Evolutionary conservation across 2,113 vertebrate species (phyloP), one percentile per base, ranked within the genome.

Genomic region (Toxotes chatareus): DNA sequence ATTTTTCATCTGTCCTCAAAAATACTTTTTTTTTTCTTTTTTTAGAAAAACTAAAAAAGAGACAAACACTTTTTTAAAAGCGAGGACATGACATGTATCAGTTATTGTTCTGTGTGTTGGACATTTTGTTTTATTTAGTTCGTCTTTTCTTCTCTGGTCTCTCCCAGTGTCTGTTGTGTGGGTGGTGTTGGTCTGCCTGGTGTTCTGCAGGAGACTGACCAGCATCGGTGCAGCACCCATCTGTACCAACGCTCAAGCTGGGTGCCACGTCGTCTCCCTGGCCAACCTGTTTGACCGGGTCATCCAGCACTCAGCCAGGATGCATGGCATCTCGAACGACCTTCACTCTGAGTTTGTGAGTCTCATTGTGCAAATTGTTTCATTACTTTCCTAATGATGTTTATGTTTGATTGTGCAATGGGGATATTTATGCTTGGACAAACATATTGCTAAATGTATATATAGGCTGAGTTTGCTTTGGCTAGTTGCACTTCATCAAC

Each of bases 231-330:
- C 89, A 1, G 90, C 85, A 11, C 90, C 95, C 19, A n/a, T 91
- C 67, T 95, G 94, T 57, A 57, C 70, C 16, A 91, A 91, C 1
- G 65, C 57, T 7, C 82, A 88, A 14, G 46, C 83, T 0, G 85
- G 86, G n/a, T 95, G 95, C 82, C 93, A 88, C 6, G 53, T 88
- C 17, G 84, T 94, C 7, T 91, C 93, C 3, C 91, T 96, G 75
- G 89, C 92, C 0, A 91, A 95, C 60, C 93, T 96, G 71, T 96
- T 96, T 49, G 94, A 96, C 64, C 92, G 95, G 49, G 95, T 96
- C 76, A 95, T 96, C 65, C 95, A 95, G 32, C 95, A 96, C 89
- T 96, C 94, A 0, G 92, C 92, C 60, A 90, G 95, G 86, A 94
- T 96, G 87, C 95, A 96, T 49, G 81, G 93, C 60, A 90, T 96